These are phyloP conservation scores for Papilio machaon DNA, from an alignment of 1,140 invertebrate genomes.

Conservation along the genomic window DNA sequence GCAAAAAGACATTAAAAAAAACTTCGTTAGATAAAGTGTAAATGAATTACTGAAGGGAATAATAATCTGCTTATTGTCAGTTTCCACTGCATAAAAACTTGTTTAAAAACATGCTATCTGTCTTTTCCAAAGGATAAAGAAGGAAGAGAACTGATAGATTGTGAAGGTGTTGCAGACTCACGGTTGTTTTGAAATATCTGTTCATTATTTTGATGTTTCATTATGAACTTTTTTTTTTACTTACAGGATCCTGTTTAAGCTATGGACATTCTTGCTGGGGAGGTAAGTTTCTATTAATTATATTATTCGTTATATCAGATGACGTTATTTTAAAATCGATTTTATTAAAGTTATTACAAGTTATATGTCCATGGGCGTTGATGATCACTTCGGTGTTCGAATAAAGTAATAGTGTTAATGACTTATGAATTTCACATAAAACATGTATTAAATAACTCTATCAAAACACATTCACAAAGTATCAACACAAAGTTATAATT, in stretches of 20 bases:
- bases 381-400: no score
- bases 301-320: not conserved
- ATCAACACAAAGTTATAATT: constrained; percentile 41
- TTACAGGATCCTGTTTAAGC: constrained; percentile 83
- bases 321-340: not conserved
- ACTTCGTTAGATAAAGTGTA: no score
- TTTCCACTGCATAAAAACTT: no score
- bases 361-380: no score
- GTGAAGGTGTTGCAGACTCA: not conserved
- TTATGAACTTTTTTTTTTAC: constrained; percentile 39
- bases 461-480: constrained; percentile 18
- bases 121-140: no score
- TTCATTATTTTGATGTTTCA: constrained; percentile 2
- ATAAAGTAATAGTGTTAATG: not conserved
- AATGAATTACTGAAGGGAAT: no score
- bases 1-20: no score
- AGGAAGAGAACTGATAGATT: no score
- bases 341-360: not conserved
- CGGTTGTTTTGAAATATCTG: not conserved
- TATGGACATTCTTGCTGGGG: constrained; percentile 85
- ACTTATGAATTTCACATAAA: not conserved
- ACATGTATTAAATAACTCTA: not conserved
- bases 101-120: no score
- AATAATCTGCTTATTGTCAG: no score
- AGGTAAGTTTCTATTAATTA: constrained; percentile 71